Conservation (phyloP, 1,140 invertebrate genomes). For the Teleopsis dalmanni region DNA sequence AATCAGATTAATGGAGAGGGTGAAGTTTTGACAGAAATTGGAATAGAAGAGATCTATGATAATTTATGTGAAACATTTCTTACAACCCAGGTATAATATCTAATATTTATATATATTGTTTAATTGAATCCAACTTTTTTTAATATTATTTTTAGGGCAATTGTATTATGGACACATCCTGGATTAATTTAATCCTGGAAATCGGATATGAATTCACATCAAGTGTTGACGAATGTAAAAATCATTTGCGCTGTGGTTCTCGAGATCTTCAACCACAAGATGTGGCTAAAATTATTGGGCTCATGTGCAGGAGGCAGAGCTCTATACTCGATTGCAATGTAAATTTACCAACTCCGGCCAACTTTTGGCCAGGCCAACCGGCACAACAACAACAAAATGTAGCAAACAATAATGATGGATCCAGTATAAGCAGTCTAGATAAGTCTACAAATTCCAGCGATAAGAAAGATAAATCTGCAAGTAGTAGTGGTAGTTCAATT, state of each 20-base stretch:
- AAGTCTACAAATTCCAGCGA: conserved; percentile 40
- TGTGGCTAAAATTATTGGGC: conserved; percentile 73
- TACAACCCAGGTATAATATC: conserved; percentile 25
- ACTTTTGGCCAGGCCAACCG: conserved; percentile 47
- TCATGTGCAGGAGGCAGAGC: conserved; percentile 78
- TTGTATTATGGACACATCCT: conserved; percentile 62
- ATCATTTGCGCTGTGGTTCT: conserved; percentile 65
- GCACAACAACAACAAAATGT: conserved; percentile 18
- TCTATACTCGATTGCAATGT: conserved; percentile 61
- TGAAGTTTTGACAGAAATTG: conserved; percentile 34
- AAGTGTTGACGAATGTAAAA: conserved; percentile 82
- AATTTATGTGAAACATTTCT: conserved; percentile 42
- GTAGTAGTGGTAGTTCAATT: conserved; percentile 16
- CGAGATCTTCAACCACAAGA: conserved; percentile 64
- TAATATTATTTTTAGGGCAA: conserved; percentile 27
- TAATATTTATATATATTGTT: background rate
- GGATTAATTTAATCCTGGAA: conserved; percentile 80
- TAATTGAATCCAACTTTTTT: background rate
- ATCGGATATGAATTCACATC: conserved; percentile 82
- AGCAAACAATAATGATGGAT: conserved; percentile 15
- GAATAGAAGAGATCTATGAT: conserved; percentile 43
- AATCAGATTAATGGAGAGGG: conserved; percentile 2
- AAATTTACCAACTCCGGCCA: conserved; percentile 56
- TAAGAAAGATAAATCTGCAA: conserved; percentile 45
- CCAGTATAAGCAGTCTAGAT: conserved; percentile 12